Evolutionary conservation across 92 coral and sea anemone species (phyloP), one percentile per base, ranked within the genome.

Genomic region (Porites lobata): DNA sequence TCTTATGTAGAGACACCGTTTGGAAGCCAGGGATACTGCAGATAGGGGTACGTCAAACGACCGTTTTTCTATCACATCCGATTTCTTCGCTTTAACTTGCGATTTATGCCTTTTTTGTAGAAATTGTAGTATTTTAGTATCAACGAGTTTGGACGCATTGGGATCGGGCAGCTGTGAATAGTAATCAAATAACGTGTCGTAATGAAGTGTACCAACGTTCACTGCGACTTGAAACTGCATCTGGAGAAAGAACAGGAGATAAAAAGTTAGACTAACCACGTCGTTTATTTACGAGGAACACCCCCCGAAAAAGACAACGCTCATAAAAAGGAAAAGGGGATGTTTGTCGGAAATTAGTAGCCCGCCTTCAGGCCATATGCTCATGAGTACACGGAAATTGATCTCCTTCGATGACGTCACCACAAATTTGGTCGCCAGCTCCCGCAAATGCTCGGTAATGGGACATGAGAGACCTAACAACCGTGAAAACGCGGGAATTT

Each of bases 151-250:
- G 8, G 75, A 75, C 4, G 86, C 94, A 9, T 53, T 32, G 20
- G 72, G 72, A 62, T 84, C 38, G 7, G 69, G 11, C 10, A 84
- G 72, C 22, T 63, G 20, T 19, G 24, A 20, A 56, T 20, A 74
- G 80, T 91, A 91, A 72, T 87, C 94, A 22, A 91, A 86, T 18
- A 91, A 62, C 20, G 78, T 78, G 66, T 91, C 94, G 68, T 76
- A 82, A 67, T 89, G 94, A 51, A 81, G 86, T 6, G 78, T 69
- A 6, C 84, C 94, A 8, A 91, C 74, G 71, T 86, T 83, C 94
- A 78, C 88, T 4, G 94, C 79, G 13, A 91, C 89, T 50, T 64
- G 79, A 56, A 79, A 50, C 71, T 91, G 94, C 6, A 76, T 73
- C 94, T 91, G 43, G 24, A 50, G 70, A 50, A 24, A 50, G 9